A percentile compares a stretch with the other conserved stretches of the same genome.
Conservation (phyloP, 2,113 vertebrate species). For the Crotalus viridis region DNA sequence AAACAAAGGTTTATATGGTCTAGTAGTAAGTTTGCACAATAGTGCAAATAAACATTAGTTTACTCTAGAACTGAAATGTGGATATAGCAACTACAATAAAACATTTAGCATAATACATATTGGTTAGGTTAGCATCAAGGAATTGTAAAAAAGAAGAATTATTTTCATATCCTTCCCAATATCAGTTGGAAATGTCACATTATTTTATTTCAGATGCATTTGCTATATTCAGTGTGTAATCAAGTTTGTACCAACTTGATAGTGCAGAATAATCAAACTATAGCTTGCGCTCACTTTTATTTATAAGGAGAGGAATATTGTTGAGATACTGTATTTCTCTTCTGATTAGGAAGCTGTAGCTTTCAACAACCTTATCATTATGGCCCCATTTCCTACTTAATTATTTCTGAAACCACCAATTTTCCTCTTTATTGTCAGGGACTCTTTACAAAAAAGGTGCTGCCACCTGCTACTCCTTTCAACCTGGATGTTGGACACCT, state of each 20-base stretch:
- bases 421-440: background rate
- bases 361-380: slow-evolving; percentile 19
- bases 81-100: too few species aligned
- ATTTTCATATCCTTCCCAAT: too few species aligned
- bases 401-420: slow-evolving; percentile 14
- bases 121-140: too few species aligned
- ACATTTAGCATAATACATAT: too few species aligned
- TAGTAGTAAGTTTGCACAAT: too few species aligned
- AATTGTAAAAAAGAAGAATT: too few species aligned
- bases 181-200: background rate
- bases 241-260: background rate
- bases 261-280: background rate
- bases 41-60: too few species aligned
- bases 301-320: background rate
- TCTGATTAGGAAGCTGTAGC: background rate
- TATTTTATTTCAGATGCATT: background rate
- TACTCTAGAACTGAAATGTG: too few species aligned
- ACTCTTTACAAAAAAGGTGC: slow-evolving; percentile 14
- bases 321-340: background rate
- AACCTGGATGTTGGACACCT: background rate
- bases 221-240: background rate
- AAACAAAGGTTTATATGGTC: too few species aligned
- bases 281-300: background rate
- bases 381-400: background rate
- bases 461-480: background rate